Evolutionary conservation across 2,113 vertebrate species (phyloP), one percentile per base, ranked within the genome.

Genomic region (Clinocottus analis): DNA sequence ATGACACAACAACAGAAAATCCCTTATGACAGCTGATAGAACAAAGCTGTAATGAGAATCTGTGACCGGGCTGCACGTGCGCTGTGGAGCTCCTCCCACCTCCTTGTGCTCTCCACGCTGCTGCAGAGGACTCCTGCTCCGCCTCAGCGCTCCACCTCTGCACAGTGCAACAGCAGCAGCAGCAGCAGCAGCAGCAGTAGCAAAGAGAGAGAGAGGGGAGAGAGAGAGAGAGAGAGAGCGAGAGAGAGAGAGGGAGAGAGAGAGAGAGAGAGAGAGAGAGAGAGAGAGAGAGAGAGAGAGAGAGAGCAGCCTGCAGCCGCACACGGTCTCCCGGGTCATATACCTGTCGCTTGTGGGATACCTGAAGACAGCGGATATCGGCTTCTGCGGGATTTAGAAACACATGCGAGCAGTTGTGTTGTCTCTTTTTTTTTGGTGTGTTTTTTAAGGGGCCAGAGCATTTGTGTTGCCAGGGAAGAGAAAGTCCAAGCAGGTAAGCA

Each of bases 401-500:
- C 69, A 0, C 49, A 75, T 4, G 13, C 19, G 27, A 39, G 31
- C 61, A 60, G 21, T 10, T 61, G 33, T 71, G 39, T 19, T 37
- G 8, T 17, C 1, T 49, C 19, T 65, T 45, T 27, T 21, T 68
- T 41, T 2, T 21, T 21, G 4, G 53, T 27, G 8, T 23, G 8
- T 12, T 53, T n/a, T 27, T 25, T 3, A 27, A 14, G 23, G 53
- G 13, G 25, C 29, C n/a, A 65, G 33, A 43, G 55, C 33, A 71
- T 84, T 80, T 72, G 84, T 88, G 90, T 91, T 93, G 87, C 83
- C 89, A 84, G 85, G 88, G 71, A 89, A 84, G 77, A 82, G 55
- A 73, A 87, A 82, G 84, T 90, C 88, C 51, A 25, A 85, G 82
- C 93, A 94, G 94, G 94, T 94, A 90, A 90, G 89, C 84, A 35